Evolutionary conservation across 2,888 invertebrate species (phyloP).

Genomic region (Coleophora deauratella): DNA sequence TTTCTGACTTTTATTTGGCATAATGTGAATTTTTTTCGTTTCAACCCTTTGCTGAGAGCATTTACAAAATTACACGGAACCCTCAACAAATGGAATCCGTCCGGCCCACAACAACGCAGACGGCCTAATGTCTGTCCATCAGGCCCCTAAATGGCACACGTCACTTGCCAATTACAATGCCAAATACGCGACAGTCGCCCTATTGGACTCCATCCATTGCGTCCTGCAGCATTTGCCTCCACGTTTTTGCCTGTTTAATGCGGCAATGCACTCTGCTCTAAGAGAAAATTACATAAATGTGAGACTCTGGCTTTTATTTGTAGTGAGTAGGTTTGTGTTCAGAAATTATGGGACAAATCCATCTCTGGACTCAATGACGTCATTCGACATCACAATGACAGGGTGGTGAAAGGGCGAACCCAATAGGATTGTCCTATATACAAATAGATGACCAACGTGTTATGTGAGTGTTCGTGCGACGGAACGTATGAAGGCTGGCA

Average conservation of each 20-base stretch:
- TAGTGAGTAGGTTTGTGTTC: conserved; percentile 41
- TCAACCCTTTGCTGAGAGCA: conserved; percentile 47
- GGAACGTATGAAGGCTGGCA: background rate
- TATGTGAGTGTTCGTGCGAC: too few species aligned
- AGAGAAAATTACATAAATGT: background rate
- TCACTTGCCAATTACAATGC: conserved; percentile 56
- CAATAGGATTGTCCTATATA: conserved; percentile 37
- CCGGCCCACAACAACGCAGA: conserved; percentile 57
- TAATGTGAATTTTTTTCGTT: conserved; percentile 33
- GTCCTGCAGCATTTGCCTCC: background rate
- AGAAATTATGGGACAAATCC: conserved; percentile 68
- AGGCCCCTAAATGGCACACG: conserved; percentile 66
- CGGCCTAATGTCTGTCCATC: conserved; percentile 70
- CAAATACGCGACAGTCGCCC: conserved; percentile 13
- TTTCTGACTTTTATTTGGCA: background rate
- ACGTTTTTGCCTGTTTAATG: too few species aligned
- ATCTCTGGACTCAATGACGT: conserved; percentile 67
- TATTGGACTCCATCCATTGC: conserved; percentile 25
- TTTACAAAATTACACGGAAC: conserved; percentile 60
- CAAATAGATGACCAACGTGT: background rate
- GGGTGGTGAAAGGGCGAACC: conserved; percentile 53
- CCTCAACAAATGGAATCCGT: conserved; percentile 59
- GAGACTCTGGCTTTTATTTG: background rate
- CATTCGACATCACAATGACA: conserved; percentile 66
- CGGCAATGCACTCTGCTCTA: too few species aligned